Evolutionary conservation across 1,140 invertebrate genomes (phyloP).

Genomic region (Macrostomum lignano): DNA sequence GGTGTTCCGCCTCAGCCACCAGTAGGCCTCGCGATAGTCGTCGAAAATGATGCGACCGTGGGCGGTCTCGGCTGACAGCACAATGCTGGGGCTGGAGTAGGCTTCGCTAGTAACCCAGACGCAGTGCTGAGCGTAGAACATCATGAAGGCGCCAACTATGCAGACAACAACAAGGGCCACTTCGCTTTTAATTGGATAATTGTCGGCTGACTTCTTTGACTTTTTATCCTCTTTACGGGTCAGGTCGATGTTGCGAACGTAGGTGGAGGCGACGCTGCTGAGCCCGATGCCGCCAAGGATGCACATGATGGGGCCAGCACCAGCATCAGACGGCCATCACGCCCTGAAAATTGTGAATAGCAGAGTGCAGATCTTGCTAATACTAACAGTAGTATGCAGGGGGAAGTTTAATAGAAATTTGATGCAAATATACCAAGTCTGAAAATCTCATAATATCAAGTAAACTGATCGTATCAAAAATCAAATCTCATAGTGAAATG

Average conservation of each 20-base stretch:
- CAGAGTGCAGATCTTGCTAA: not conserved
- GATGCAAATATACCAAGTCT: no score
- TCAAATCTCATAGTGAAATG: no score
- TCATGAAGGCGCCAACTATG: conserved; percentile 51
- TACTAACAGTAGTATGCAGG: not conserved
- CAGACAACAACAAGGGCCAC: conserved; percentile 54
- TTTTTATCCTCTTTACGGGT: conserved; percentile 17
- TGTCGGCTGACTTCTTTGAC: conserved; percentile 22
- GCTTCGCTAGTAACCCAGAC: conserved; percentile 11
- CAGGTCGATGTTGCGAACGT: not conserved
- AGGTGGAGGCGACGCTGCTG: not conserved
- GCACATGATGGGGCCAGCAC: conserved; percentile 92
- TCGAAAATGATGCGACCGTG: conserved; percentile 71
- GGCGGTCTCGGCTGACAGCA: conserved; percentile 26
- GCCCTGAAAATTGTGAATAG: conserved; percentile 33
- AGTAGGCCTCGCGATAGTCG: conserved; percentile 85
- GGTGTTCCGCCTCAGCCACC: conserved; percentile 92
- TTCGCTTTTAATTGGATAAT: conserved; percentile 57
- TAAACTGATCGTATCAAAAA: no score
- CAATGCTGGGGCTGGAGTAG: conserved; percentile 1
- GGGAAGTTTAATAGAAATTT: no score
- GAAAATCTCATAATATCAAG: no score
- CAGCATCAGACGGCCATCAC: conserved; percentile 95
- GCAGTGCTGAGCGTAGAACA: conserved; percentile 41
- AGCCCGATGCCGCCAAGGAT: conserved; percentile 67